Conservation (phyloP, 2,797 vertebrate species). For the Aeoliscus strigatus region DNA sequence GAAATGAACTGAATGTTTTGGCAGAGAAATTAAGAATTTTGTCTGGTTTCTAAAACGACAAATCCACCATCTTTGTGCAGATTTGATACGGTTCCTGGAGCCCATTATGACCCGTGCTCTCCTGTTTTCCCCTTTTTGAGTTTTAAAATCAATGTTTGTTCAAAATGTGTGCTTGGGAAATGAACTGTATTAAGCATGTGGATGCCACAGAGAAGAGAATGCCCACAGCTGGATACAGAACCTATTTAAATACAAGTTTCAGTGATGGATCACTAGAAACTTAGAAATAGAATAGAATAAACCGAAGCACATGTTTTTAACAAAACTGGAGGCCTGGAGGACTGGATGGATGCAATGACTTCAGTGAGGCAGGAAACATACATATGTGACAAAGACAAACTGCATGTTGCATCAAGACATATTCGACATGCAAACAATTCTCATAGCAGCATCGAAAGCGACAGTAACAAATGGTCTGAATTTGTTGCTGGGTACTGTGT, state of each 20-base stretch:
- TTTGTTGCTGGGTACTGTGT: slow-evolving; percentile 33
- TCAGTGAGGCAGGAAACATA: background rate
- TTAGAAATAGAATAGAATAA: too few species aligned
- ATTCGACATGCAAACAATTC: background rate
- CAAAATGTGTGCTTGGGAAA: too few species aligned
- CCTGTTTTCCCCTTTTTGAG: too few species aligned
- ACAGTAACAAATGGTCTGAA: slow-evolving; percentile 19
- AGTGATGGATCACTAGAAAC: too few species aligned
- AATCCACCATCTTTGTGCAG: background rate
- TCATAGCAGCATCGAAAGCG: background rate
- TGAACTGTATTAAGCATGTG: too few species aligned
- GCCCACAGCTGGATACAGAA: too few species aligned
- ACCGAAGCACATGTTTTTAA: slow-evolving; percentile 4
- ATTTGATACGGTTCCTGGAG: background rate
- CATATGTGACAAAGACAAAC: slow-evolving; percentile 2
- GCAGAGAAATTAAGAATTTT: too few species aligned
- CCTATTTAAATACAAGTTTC: too few species aligned
- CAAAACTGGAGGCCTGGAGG: too few species aligned
- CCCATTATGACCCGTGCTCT: background rate
- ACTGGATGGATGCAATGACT: background rate
- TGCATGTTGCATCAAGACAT: slow-evolving; percentile 22
- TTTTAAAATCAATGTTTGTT: too few species aligned
- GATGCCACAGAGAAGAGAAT: too few species aligned
- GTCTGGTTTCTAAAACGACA: too few species aligned
- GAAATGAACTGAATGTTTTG: background rate